Conservation (phyloP, 2,797 vertebrate genomes). For the Pseudomugil tenellus region DNA sequence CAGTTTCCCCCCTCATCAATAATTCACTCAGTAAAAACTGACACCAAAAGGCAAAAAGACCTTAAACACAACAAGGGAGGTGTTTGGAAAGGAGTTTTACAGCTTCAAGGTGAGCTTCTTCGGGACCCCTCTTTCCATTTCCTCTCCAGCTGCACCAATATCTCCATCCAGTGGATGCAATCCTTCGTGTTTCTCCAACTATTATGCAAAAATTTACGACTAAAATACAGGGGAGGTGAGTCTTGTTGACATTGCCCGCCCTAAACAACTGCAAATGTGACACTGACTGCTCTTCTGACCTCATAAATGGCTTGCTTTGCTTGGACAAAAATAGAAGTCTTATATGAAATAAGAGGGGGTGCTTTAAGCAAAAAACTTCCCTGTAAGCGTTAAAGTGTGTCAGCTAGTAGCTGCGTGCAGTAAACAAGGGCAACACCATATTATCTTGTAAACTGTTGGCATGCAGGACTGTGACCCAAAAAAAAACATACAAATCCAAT, state of each 20-base stretch:
- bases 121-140: slow-evolving; percentile 47
- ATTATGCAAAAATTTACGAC: slow-evolving; percentile 70
- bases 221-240: slow-evolving; percentile 45
- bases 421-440: slow-evolving; percentile 59
- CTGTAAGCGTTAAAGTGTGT: slow-evolving; percentile 55
- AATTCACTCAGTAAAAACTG: slow-evolving; percentile 44
- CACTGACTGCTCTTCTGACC: slow-evolving; percentile 36
- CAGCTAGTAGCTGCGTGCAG: slow-evolving; percentile 29
- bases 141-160: slow-evolving; percentile 69
- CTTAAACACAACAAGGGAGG: slow-evolving; percentile 22
- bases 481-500: slow-evolving; percentile 63
- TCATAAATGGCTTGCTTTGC: slow-evolving; percentile 42
- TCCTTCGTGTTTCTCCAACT: slow-evolving; percentile 48
- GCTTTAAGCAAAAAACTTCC: slow-evolving; percentile 50
- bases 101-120: slow-evolving; percentile 58
- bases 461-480: slow-evolving; percentile 50
- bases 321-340: neutral
- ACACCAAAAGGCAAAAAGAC: slow-evolving; percentile 35
- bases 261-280: slow-evolving; percentile 34
- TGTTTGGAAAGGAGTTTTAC: slow-evolving; percentile 60
- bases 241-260: slow-evolving; percentile 71
- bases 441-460: slow-evolving; percentile 62
- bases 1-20: slow-evolving; percentile 22
- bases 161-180: slow-evolving; percentile 46
- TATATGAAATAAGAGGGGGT: slow-evolving; percentile 42